Conservation (phyloP, 2,888 invertebrate species). For the Nomada ruficornis region DNA sequence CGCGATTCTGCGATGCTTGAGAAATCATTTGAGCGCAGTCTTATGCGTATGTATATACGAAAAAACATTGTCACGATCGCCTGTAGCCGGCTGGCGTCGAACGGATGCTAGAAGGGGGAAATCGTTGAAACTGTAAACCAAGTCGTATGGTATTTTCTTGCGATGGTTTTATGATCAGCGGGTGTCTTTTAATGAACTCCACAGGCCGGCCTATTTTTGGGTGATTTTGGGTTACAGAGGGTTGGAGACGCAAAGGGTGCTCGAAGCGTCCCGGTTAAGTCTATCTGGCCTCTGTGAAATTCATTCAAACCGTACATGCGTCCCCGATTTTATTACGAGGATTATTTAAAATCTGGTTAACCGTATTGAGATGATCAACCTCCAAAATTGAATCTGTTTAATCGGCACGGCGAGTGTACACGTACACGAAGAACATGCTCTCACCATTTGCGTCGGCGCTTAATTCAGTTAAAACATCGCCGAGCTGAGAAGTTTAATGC, state of each 20-base stretch:
- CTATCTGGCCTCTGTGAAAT: background rate
- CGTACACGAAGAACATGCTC: too few species aligned
- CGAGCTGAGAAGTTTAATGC: background rate
- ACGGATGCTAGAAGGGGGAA: conserved; percentile 29
- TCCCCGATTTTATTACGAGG: too few species aligned
- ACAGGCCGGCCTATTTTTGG: conserved; percentile 29
- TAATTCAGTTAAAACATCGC: background rate
- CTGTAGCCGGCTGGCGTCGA: conserved; percentile 31
- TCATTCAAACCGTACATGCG: background rate
- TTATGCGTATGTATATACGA: too few species aligned
- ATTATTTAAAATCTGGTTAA: too few species aligned
- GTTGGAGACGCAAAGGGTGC: conserved; percentile 5
- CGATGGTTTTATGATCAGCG: conserved; percentile 13
- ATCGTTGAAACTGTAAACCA: conserved; percentile 1
- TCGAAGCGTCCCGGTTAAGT: background rate
- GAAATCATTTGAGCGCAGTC: too few species aligned
- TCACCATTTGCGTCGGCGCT: background rate
- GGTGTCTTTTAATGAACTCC: conserved; percentile 15
- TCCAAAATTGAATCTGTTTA: too few species aligned
- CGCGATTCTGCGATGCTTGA: too few species aligned
- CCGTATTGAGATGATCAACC: too few species aligned
- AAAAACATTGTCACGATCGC: too few species aligned
- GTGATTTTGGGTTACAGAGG: conserved; percentile 10
- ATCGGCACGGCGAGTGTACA: too few species aligned
- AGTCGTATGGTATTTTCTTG: conserved; percentile 4